phyloP scores from a whole-genome alignment of 2,888 invertebrate genomes.

The Caenorhabditis uteleia region DNA sequence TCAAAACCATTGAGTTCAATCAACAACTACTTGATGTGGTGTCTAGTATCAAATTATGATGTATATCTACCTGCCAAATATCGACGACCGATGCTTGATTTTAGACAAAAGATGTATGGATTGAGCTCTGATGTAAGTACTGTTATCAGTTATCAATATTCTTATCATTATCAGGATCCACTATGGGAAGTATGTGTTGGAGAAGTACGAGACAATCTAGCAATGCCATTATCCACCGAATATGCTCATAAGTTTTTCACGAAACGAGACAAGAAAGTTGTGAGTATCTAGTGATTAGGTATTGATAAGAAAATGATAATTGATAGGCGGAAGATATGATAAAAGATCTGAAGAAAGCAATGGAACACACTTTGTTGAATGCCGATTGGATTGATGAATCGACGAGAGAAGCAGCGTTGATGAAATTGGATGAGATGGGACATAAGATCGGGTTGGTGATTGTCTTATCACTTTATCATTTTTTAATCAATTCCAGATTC shows the following conservation, averaged over 20 bases:
- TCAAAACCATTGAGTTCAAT: slow-evolving; percentile 46
- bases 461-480: no score
- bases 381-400: slow-evolving; percentile 65
- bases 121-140: slow-evolving; percentile 39
- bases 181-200: slow-evolving; percentile 59
- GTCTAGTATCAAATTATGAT: slow-evolving; percentile 50
- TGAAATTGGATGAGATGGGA: slow-evolving; percentile 57
- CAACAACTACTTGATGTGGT: slow-evolving; percentile 64
- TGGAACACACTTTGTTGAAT: slow-evolving; percentile 55
- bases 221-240: slow-evolving; percentile 56
- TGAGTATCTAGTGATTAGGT: not conserved
- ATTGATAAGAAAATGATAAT: not conserved
- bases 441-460: slow-evolving; percentile 56
- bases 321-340: slow-evolving; percentile 55
- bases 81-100: slow-evolving; percentile 47
- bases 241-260: slow-evolving; percentile 53
- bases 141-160: no score
- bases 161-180: slow-evolving; percentile 22
- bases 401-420: slow-evolving; percentile 55
- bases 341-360: slow-evolving; percentile 48
- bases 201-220: slow-evolving; percentile 54
- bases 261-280: not conserved
- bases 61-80: slow-evolving; percentile 53
- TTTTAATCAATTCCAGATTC: slow-evolving; percentile 19
- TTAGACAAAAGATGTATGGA: slow-evolving; percentile 47